These are phyloP conservation scores for Himalopsyche tibetana DNA, from an alignment of 2,888 invertebrate species.

Conservation along the genomic window DNA sequence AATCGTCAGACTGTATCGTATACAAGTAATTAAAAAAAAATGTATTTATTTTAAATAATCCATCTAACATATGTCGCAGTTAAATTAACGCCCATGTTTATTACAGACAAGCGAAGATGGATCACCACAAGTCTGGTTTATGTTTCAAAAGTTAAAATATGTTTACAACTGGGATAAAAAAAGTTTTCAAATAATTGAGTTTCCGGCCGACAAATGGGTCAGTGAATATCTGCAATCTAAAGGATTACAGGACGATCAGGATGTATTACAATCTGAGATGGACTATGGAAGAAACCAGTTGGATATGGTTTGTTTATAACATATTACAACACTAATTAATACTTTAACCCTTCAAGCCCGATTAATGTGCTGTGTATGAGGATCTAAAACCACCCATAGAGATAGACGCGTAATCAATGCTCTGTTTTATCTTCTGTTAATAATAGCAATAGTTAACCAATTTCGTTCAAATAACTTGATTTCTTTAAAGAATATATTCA, in stretches of 20 bases:
- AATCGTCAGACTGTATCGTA: constrained; percentile 86
- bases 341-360: too few species aligned
- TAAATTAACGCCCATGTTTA: constrained; percentile 32
- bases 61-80: neutral
- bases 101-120: constrained; percentile 71
- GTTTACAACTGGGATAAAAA: constrained; percentile 90
- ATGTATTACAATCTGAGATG: constrained; percentile 84
- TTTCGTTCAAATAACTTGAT: too few species aligned
- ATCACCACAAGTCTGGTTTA: constrained; percentile 86
- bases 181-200: constrained; percentile 87
- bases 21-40: constrained; percentile 74
- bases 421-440: too few species aligned
- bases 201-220: constrained; percentile 86
- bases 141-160: constrained; percentile 99
- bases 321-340: neutral
- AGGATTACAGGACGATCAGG: constrained; percentile 90
- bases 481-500: too few species aligned
- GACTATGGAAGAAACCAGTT: constrained; percentile 93
- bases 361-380: too few species aligned
- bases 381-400: too few species aligned
- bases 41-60: constrained; percentile 46
- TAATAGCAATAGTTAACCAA: too few species aligned
- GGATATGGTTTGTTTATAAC: constrained; percentile 82
- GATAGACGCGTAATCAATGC: too few species aligned
- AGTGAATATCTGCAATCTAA: constrained; percentile 88